phyloP scores from a whole-genome alignment of 2,888 invertebrate genomes.

The Chymomyza amoena region DNA sequence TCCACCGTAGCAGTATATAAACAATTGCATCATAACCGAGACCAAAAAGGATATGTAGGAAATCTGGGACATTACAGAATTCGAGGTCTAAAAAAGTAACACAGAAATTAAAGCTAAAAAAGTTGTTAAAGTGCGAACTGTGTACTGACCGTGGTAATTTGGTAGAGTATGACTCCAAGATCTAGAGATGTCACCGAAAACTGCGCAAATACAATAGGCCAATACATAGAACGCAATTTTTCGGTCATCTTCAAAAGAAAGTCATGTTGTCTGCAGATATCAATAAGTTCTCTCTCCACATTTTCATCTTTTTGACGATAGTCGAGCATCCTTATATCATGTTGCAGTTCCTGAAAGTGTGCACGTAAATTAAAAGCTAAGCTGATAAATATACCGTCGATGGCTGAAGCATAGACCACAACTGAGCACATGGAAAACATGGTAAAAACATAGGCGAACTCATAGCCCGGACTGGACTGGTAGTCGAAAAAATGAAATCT shows the following conservation, averaged over 20 bases:
- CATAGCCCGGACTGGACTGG: conserved; percentile 68
- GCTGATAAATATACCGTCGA: conserved; percentile 73
- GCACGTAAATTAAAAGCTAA: conserved; percentile 73
- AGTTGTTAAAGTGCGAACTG: neutral
- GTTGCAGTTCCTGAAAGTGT: conserved; percentile 70
- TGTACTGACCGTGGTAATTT: conserved; percentile 64
- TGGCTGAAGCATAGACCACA: conserved; percentile 66
- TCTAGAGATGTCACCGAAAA: conserved; percentile 76
- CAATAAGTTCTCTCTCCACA: conserved; percentile 35
- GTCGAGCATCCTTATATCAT: conserved; percentile 38
- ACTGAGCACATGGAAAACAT: conserved; percentile 59
- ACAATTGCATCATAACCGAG: conserved; percentile 73
- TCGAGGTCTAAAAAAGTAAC: conserved; percentile 54
- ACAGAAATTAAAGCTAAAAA: neutral
- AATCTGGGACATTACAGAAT: conserved; percentile 60
- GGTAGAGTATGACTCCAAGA: conserved; percentile 76
- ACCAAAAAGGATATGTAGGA: conserved; percentile 65
- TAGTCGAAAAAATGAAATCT: conserved; percentile 70
- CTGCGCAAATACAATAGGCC: conserved; percentile 74
- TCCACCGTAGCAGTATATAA: conserved; percentile 77
- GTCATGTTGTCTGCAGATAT: conserved; percentile 63
- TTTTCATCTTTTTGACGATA: conserved; percentile 14
- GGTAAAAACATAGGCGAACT: conserved; percentile 63
- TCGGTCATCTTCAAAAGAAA: conserved; percentile 58
- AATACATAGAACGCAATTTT: conserved; percentile 60